Evolutionary conservation across 2,888 invertebrate species (phyloP).

Genomic region (Blastobasis adustella): DNA sequence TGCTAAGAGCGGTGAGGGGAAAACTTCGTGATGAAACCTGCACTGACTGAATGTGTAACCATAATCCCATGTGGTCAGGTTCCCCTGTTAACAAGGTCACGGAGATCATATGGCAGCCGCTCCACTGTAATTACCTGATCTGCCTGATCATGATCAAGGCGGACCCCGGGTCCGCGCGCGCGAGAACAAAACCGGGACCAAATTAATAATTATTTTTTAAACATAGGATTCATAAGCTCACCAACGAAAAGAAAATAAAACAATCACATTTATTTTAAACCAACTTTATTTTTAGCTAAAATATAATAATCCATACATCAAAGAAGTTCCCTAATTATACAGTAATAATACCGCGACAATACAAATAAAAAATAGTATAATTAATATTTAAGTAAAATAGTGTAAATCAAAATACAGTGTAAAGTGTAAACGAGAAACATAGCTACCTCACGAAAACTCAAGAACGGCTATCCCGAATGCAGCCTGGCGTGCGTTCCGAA

Average conservation of each 20-base stretch:
- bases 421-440: slow-evolving; percentile 24
- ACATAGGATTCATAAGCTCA: too few relatives aligned
- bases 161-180: too few relatives aligned
- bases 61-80: too few relatives aligned
- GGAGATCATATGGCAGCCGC: too few relatives aligned
- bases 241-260: slow-evolving; percentile 30
- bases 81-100: too few relatives aligned
- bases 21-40: too few relatives aligned
- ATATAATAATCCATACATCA: slow-evolving; percentile 75
- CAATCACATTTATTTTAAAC: slow-evolving; percentile 56
- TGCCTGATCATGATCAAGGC: too few relatives aligned
- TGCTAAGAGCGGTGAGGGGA: too few relatives aligned
- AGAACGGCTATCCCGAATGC: neutral
- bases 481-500: slow-evolving; percentile 1
- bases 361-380: slow-evolving; percentile 33
- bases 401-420: slow-evolving; percentile 19
- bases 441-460: slow-evolving; percentile 41
- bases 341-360: slow-evolving; percentile 61
- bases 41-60: too few relatives aligned
- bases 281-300: slow-evolving; percentile 76
- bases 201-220: too few relatives aligned
- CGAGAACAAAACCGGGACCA: too few relatives aligned
- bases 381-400: neutral
- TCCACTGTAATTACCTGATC: too few relatives aligned
- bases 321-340: slow-evolving; percentile 67